A percentile compares a stretch with the other conserved stretches of the same genome.
phyloP scores from a whole-genome alignment of 1,140 invertebrate species.

The Conus betulinus region DNA sequence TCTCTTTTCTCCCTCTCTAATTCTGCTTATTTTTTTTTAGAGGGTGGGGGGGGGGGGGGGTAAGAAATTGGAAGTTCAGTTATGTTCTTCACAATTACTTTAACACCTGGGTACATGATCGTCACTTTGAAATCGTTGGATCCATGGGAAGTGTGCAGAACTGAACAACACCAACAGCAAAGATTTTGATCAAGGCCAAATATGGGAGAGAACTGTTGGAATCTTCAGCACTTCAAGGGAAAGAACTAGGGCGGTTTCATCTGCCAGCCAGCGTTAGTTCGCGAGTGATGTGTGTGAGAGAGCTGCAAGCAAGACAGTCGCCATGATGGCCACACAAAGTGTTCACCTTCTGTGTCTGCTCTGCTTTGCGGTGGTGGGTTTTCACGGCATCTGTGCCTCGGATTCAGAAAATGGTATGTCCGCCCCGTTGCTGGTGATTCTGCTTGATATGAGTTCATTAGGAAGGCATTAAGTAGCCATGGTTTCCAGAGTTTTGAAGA shows the following conservation, averaged over 20 bases:
- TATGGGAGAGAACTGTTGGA: background rate
- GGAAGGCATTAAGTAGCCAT: no score
- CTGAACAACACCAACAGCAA: background rate
- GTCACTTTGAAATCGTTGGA: background rate
- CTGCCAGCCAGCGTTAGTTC: conserved; percentile 11
- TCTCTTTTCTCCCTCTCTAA: no score
- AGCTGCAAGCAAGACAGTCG: conserved; percentile 15
- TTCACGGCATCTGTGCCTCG: background rate
- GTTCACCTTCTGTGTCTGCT: background rate
- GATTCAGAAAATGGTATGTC: background rate
- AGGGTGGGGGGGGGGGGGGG: no score
- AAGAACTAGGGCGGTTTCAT: background rate
- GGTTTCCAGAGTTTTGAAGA: no score
- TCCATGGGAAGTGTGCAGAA: no score
- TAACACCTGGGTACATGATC: background rate
- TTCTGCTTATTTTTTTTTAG: no score
- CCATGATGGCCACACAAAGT: conserved; percentile 32
- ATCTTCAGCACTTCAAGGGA: background rate
- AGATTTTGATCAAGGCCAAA: no score
- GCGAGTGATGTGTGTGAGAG: background rate
- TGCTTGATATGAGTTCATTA: no score
- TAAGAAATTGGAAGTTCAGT: no score
- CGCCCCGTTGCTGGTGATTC: background rate
- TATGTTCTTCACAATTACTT: no score
- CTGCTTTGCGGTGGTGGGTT: background rate